Evolutionary conservation across 35 echinoderm and acorn worm species (phyloP), one percentile per base, ranked within the genome.

Genomic region (Patiria miniata): DNA sequence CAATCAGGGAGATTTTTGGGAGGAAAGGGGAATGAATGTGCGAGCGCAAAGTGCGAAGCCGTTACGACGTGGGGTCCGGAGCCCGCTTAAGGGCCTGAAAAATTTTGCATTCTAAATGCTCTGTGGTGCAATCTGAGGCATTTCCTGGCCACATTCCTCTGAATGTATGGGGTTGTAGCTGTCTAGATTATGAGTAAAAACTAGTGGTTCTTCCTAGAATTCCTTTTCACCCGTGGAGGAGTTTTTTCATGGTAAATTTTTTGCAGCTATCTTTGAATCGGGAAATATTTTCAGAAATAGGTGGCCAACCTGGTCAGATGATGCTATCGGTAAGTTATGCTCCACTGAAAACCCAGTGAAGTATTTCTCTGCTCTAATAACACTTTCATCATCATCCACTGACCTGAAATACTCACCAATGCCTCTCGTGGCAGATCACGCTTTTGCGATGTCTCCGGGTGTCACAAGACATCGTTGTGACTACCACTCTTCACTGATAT

Each of bases 191-290:
- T 6, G 12, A 47, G 12, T 47, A 4, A 6, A 47, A 4, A 47
- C 12, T 47, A 47, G 42, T 47, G 42, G 42, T 47, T 47, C 42
- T 47, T 47, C 42, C 4, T 47, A 6, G 42, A 12, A 47, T 6
- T 47, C 42, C 42, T 47, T 47, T 47, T 47, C 42, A 47, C 12
- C 42, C 12, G 12, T 47, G 42, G 42, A 6, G 4, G 12, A 47
- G 12, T 47, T 47, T 6, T 47, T 47, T 47, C 12, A 4, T 47
- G 42, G 42, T 47, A 36, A 39, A 79, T 79, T 79, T 61, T 87
- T 88, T 52, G 37, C 39, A 52, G 68, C 21, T 7, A 84, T 52
- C 9, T 84, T 84, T 16, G 5, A 61, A 29, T 61, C 58, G 58
- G 36, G 58, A 61, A 61, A 61, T 17, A 61, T 61, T 61, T 19